Percentiles rank a stretch among this genome's conserved stretches.
Conservation (phyloP, 2,113 vertebrate species). For the Perca fluviatilis region DNA sequence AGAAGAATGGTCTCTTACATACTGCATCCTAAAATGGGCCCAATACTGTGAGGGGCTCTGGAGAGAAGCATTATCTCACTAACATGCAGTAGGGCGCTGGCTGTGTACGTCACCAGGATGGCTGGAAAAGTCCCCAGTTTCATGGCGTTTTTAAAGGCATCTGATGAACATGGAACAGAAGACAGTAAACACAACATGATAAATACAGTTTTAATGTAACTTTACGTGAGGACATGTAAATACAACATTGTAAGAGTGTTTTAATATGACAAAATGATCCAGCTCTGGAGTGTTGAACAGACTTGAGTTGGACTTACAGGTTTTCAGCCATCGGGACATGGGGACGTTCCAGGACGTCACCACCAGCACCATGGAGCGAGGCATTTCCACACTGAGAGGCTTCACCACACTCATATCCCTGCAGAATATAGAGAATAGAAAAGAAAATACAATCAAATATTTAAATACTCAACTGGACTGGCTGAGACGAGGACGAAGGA, state of each 20-base stretch:
- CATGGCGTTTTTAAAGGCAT: slow-evolving; percentile 91
- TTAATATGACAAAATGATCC: background rate
- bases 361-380: slow-evolving; percentile 92
- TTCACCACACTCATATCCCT: slow-evolving; percentile 90
- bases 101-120: slow-evolving; percentile 91
- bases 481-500: no score
- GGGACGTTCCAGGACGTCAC: slow-evolving; percentile 94
- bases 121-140: slow-evolving; percentile 90
- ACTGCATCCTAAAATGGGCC: background rate
- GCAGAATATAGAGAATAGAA: background rate
- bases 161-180: slow-evolving; percentile 70
- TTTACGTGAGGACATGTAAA: background rate
- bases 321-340: slow-evolving; percentile 93
- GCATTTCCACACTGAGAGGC: slow-evolving; percentile 89
- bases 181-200: background rate
- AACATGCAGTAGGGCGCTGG: slow-evolving; percentile 91
- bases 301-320: slow-evolving; percentile 81
- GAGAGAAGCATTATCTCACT: slow-evolving; percentile 62
- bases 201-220: background rate
- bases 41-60: background rate
- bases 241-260: background rate
- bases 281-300: background rate
- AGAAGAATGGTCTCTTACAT: background rate
- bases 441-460: no score
- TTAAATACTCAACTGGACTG: no score